These are phyloP conservation scores for Hybos culiciformis DNA, from an alignment of 2,888 invertebrate species.

Conservation along the genomic window DNA sequence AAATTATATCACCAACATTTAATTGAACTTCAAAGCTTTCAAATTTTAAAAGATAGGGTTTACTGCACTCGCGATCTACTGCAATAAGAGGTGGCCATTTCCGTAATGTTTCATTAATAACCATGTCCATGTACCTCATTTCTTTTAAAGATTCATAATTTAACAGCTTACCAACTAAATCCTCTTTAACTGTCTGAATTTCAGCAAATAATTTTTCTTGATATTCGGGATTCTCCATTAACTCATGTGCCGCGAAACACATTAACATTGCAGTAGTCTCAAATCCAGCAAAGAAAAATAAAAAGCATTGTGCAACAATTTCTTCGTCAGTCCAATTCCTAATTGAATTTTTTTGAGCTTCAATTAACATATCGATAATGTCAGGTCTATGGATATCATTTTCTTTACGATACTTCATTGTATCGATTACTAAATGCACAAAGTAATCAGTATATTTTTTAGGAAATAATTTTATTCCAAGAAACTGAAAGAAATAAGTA, in stretches of 20 bases:
- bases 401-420: slow-evolving; percentile 37
- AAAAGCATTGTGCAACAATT: slow-evolving; percentile 42
- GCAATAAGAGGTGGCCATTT: slow-evolving; percentile 39
- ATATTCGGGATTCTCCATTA: slow-evolving; percentile 43
- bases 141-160: slow-evolving; percentile 42
- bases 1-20: slow-evolving; percentile 22
- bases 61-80: slow-evolving; percentile 40
- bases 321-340: slow-evolving; percentile 38
- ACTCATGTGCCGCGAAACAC: slow-evolving; percentile 41
- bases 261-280: slow-evolving; percentile 36
- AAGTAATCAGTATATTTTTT: slow-evolving; percentile 31
- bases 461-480: slow-evolving; percentile 29
- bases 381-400: slow-evolving; percentile 39
- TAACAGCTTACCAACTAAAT: slow-evolving; percentile 35
- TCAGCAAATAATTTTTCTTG: slow-evolving; percentile 42
- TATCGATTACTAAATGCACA: slow-evolving; percentile 30
- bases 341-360: slow-evolving; percentile 23
- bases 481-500: not conserved
- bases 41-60: slow-evolving; percentile 35
- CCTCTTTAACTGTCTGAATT: slow-evolving; percentile 37
- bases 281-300: slow-evolving; percentile 45
- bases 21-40: slow-evolving; percentile 25
- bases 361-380: slow-evolving; percentile 42
- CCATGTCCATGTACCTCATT: slow-evolving; percentile 46
- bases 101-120: slow-evolving; percentile 39